Percentiles rank a stretch among this genome's conserved stretches.
Evolutionary conservation across 2,113 vertebrate genomes (phyloP).

Genomic region (Mohoua ochrocephala): DNA sequence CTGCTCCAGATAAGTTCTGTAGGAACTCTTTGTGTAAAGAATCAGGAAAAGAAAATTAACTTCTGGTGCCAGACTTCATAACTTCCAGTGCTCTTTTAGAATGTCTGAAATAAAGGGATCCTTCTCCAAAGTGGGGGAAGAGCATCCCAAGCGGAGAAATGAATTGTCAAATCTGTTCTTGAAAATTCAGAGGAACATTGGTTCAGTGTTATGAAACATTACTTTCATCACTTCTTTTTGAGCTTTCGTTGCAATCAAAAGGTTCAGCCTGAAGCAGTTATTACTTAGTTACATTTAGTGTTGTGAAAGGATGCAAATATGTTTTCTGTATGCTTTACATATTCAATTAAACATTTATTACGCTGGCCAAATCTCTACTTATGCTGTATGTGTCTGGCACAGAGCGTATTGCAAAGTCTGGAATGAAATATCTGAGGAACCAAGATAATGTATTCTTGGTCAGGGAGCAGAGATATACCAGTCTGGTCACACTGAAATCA

Average conservation of each 20-base stretch:
- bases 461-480: neutral
- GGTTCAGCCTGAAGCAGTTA: neutral
- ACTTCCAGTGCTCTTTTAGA: neutral
- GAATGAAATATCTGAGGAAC: neutral
- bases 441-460: neutral
- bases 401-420: neutral
- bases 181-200: neutral
- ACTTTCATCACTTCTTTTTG: neutral
- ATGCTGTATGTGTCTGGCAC: neutral
- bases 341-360: constrained; percentile 3
- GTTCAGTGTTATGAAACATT: neutral
- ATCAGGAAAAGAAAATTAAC: neutral
- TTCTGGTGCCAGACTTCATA: neutral
- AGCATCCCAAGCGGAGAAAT: neutral
- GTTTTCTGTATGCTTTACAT: neutral
- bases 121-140: neutral
- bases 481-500: neutral
- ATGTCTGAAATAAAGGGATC: neutral
- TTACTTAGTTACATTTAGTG: neutral
- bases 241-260: neutral
- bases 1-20: neutral
- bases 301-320: constrained; percentile 14
- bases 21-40: neutral
- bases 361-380: neutral
- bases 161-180: neutral